Conservation (phyloP, 2,113 vertebrate species). For the Salvelinus namaycush region DNA sequence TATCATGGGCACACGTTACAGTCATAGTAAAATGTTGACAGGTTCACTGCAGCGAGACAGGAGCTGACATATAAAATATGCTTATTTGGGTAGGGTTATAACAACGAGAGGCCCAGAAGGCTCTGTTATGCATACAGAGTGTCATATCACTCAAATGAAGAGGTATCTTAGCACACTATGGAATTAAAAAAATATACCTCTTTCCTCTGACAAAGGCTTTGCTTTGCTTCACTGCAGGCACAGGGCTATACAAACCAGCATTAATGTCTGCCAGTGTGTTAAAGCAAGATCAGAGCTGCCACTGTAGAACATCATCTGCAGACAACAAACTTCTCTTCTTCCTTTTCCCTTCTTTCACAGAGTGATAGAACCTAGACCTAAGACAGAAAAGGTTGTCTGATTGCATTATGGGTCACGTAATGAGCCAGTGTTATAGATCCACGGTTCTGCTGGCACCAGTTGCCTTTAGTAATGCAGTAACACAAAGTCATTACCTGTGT, state of each 20-base stretch:
- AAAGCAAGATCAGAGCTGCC: constrained; percentile 76
- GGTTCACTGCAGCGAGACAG: background rate
- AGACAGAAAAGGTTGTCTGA: constrained; percentile 22
- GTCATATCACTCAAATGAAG: background rate
- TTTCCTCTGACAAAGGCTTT: constrained; percentile 59
- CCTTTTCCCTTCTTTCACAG: constrained; percentile 10
- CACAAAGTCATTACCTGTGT: constrained; percentile 38
- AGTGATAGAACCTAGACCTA: constrained; percentile 30
- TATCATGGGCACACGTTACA: background rate
- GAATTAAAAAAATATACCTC: constrained; percentile 48
- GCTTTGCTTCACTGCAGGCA: constrained; percentile 72
- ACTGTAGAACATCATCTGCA: constrained; percentile 63
- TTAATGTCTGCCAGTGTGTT: constrained; percentile 78
- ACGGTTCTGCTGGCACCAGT: constrained; percentile 18
- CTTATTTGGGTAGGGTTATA: background rate
- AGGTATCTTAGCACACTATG: constrained; percentile 7
- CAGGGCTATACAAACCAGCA: constrained; percentile 73
- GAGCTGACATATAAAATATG: background rate
- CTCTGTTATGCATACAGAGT: background rate
- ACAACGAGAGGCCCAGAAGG: background rate
- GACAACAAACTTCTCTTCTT: constrained; percentile 6
- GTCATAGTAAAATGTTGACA: too few relatives aligned
- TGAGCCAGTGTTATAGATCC: constrained; percentile 30
- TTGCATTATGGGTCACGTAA: constrained; percentile 42
- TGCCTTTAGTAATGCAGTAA: constrained; percentile 9